These are phyloP conservation scores for Rhyzopertha dominica DNA, from an alignment of 1,140 invertebrate species.

Conservation along the genomic window DNA sequence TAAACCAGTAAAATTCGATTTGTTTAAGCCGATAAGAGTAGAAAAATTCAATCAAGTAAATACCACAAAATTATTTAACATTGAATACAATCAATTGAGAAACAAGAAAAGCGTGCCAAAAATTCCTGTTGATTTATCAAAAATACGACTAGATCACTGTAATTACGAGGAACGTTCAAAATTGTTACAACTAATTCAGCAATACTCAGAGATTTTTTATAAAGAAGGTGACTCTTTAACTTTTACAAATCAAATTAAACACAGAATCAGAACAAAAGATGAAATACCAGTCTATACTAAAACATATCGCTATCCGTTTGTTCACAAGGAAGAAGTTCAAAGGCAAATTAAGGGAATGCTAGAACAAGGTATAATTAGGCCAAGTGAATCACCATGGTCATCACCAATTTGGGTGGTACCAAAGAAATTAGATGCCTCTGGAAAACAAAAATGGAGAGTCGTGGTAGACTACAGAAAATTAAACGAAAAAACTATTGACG, in stretches of 20 bases:
- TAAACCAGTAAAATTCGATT: too few species aligned
- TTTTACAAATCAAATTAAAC: constrained; percentile 19
- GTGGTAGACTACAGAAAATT: constrained; percentile 24
- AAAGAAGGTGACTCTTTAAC: constrained; percentile 9
- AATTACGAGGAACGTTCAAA: constrained; percentile 8
- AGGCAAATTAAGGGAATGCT: constrained; percentile 6
- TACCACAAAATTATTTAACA: too few species aligned
- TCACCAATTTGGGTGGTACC: too few species aligned
- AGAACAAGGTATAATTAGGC: constrained; percentile 8
- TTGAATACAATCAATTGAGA: too few species aligned
- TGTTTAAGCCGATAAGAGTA: too few species aligned
- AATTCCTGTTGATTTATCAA: constrained; percentile 20
- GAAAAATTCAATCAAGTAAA: too few species aligned
- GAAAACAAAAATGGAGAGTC: constrained; percentile 22
- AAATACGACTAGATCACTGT: constrained; percentile 6
- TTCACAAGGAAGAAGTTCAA: constrained; percentile 11
- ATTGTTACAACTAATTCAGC: neutral
- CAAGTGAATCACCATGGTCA: too few species aligned
- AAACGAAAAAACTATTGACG: constrained; percentile 22
- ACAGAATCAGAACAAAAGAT: constrained; percentile 15
- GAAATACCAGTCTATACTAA: constrained; percentile 17
- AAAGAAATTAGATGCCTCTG: constrained; percentile 34
- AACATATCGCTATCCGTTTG: constrained; percentile 16
- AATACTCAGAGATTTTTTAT: constrained; percentile 16
- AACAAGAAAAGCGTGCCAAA: too few species aligned